These are phyloP conservation scores for Chymomyza caudatula DNA, from an alignment of 2,888 invertebrate genomes.

Conservation along the genomic window DNA sequence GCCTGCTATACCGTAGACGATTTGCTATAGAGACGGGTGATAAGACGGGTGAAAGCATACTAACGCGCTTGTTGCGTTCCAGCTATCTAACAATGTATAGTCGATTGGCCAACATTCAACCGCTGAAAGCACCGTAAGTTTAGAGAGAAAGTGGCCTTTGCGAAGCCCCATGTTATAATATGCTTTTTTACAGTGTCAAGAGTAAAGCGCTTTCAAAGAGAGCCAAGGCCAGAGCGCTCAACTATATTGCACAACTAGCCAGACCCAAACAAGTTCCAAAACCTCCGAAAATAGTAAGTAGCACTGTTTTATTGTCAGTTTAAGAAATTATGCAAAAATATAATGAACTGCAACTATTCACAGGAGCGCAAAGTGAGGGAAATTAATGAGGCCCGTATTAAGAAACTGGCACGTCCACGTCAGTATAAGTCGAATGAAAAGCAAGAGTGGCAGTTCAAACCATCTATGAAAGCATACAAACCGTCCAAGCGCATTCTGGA, in stretches of 20 bases:
- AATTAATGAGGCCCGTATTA: constrained; percentile 43
- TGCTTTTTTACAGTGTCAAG: constrained; percentile 34
- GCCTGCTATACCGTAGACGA: constrained; percentile 32
- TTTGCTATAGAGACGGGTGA: constrained; percentile 34
- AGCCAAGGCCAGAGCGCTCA: constrained; percentile 60
- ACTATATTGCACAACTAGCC: constrained; percentile 63
- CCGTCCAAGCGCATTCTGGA: constrained; percentile 41
- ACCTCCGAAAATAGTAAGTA: constrained; percentile 51
- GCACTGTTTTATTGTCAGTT: no score
- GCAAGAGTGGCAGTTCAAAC: constrained; percentile 55
- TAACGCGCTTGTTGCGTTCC: constrained; percentile 70
- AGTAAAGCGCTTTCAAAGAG: constrained; percentile 52
- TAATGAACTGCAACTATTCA: no score
- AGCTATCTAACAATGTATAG: constrained; percentile 75
- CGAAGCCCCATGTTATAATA: background rate
- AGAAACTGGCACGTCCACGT: constrained; percentile 56
- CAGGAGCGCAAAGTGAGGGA: constrained; percentile 38
- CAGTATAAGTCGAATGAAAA: constrained; percentile 29
- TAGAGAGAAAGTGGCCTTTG: background rate
- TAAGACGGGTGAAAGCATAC: constrained; percentile 42
- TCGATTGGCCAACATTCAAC: constrained; percentile 67
- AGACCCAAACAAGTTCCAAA: constrained; percentile 58
- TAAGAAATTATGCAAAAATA: no score
- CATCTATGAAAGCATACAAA: constrained; percentile 43
- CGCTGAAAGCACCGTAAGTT: constrained; percentile 61